Conservation (phyloP, 2,797 vertebrate genomes). For the Cossypha dichroa region DNA sequence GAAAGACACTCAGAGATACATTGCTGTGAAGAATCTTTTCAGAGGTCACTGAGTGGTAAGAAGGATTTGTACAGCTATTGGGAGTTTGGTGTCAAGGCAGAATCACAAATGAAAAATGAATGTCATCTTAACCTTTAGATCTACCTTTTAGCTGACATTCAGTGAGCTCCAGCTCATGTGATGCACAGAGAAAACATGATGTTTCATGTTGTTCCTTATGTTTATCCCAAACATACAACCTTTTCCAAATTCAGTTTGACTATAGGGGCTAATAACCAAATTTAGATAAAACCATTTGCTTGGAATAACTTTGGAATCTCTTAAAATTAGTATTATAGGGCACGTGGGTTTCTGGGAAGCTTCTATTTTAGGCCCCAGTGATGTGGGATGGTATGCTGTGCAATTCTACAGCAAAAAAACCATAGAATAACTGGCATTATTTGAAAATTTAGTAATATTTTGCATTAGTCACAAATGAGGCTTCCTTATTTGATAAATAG, state of each 20-base stretch:
- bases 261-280: conserved; percentile 23
- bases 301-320: conserved; percentile 17
- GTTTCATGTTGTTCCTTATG: neutral
- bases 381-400: conserved; percentile 20
- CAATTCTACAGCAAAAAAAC: neutral
- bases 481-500: neutral
- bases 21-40: neutral
- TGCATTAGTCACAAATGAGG: conserved; percentile 25
- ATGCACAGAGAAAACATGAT: neutral
- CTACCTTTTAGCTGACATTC: neutral
- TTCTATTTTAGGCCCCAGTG: conserved; percentile 46
- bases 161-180: neutral
- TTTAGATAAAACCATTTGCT: conserved; percentile 46
- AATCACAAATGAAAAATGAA: neutral
- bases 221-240: neutral
- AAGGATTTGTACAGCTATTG: neutral
- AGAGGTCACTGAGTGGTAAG: neutral
- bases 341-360: conserved; percentile 55
- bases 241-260: neutral
- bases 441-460: conserved; percentile 32
- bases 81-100: neutral
- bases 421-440: neutral
- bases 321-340: conserved; percentile 59
- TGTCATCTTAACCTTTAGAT: neutral
- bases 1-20: neutral